Evolutionary conservation across 2,888 invertebrate species (phyloP).

Genomic region (Frankliniella fusca): DNA sequence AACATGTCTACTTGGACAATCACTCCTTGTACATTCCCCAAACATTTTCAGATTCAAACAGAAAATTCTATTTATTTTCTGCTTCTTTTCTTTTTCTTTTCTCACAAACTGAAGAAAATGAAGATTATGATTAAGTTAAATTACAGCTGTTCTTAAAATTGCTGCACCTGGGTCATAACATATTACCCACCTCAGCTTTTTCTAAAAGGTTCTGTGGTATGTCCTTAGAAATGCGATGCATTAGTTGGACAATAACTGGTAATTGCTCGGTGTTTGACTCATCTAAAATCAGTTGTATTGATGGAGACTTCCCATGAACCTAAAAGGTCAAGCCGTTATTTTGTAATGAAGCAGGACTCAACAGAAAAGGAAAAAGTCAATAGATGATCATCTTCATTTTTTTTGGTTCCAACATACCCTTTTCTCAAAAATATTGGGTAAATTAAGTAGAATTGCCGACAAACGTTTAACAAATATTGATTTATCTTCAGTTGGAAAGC

Average conservation of each 20-base stretch:
- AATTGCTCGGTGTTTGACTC: slow-evolving; percentile 57
- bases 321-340: neutral
- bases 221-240: slow-evolving; percentile 48
- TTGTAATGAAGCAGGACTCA: too few species aligned
- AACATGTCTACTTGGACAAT: slow-evolving; percentile 61
- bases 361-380: neutral
- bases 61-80: slow-evolving; percentile 49
- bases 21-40: slow-evolving; percentile 59
- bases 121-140: slow-evolving; percentile 37
- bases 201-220: slow-evolving; percentile 44
- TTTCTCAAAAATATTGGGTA: neutral
- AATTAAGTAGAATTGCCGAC: neutral
- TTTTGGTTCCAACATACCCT: neutral
- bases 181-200: slow-evolving; percentile 44
- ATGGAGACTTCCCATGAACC: neutral
- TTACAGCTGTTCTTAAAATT: neutral
- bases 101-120: slow-evolving; percentile 43
- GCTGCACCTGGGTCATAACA: slow-evolving; percentile 40
- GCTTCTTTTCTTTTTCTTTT: slow-evolving; percentile 49
- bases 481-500: neutral
- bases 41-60: slow-evolving; percentile 61
- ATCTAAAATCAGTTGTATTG: slow-evolving; percentile 53
- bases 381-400: neutral
- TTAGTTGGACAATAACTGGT: slow-evolving; percentile 58
- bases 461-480: neutral